These are phyloP conservation scores for Scaptomyza pallida DNA, from an alignment of 1,140 invertebrate genomes.

Conservation along the genomic window DNA sequence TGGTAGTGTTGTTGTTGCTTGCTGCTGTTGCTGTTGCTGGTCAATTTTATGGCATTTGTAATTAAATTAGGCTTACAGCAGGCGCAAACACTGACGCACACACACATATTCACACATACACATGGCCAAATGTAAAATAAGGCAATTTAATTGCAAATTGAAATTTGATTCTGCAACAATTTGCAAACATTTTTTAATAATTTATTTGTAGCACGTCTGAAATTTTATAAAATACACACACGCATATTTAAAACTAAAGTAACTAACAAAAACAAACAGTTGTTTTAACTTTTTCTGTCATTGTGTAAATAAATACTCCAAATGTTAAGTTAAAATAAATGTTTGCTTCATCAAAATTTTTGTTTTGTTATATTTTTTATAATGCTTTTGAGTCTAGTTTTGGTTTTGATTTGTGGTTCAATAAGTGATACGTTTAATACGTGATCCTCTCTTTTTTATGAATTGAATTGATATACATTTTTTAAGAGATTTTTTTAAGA, in stretches of 20 bases:
- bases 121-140: conserved; percentile 47
- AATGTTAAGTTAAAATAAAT: background rate
- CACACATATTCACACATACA: background rate
- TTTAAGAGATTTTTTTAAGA: background rate
- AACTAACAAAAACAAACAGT: background rate
- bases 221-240: background rate
- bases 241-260: background rate
- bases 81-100: background rate
- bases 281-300: background rate
- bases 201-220: background rate
- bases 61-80: conserved; percentile 73
- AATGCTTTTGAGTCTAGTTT: too few species aligned
- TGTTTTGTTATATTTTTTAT: too few species aligned
- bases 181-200: background rate
- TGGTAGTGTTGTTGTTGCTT: conserved; percentile 29
- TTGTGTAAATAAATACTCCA: background rate
- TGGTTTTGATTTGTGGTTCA: too few species aligned
- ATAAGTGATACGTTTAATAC: too few species aligned
- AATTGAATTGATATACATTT: too few species aligned
- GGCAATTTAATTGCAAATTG: conserved; percentile 67
- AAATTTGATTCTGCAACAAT: conserved; percentile 43
- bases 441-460: too few species aligned
- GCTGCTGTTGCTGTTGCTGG: conserved; percentile 17
- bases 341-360: too few species aligned
- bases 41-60: conserved; percentile 66